Evolutionary conservation across 1,140 invertebrate species (phyloP), one percentile per base, ranked within the genome.

Genomic region (Octopus bimaculoides): DNA sequence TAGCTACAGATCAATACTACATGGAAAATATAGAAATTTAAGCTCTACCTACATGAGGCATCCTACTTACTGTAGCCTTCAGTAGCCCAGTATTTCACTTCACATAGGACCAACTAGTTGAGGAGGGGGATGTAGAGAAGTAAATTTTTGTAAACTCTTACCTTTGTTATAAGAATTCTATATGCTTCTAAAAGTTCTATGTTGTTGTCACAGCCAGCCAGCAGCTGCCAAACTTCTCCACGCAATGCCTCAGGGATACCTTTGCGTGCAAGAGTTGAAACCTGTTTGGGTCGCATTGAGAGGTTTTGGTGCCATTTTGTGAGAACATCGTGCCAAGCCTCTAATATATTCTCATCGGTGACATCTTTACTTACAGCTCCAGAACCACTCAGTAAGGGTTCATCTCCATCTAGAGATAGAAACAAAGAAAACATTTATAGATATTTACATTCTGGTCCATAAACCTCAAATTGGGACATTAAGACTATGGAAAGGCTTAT

Each of bases 361-460:
- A 97, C 98, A 86, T 99, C 97, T 89, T 98, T 98, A 5, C 96
- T 97, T 4, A 99, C 97, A 87, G 95, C 93, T 0, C 98, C 98
- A 17, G 96, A 98, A 12, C 98, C 98, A 90, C 96, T 98, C 6
- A 98, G 91, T 81, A 99, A 90, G 0, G 97, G 97, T 88, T 99
- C 98, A 91, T 99, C 98, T 77, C 95, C 95, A 93, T 93, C 92
- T 91, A 81, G 74, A 81, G 78, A 69, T 52, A 76, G 77, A 71
- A 54, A 80, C 56, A 61, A 71, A 77, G 26, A 41, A 41, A 41
- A 41, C 26, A 41, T 41, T 41, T 41, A 41, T 41, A 41, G 26
- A 41, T 41, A 41, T 41, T 41, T 41, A 41, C 26, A 41, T 41
- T 41, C 26, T 41, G 26, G 1, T 41, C 26, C 26, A 41, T 41